These are phyloP conservation scores for Germaria angustata DNA, from an alignment of 2,888 invertebrate genomes.

Conservation along the genomic window DNA sequence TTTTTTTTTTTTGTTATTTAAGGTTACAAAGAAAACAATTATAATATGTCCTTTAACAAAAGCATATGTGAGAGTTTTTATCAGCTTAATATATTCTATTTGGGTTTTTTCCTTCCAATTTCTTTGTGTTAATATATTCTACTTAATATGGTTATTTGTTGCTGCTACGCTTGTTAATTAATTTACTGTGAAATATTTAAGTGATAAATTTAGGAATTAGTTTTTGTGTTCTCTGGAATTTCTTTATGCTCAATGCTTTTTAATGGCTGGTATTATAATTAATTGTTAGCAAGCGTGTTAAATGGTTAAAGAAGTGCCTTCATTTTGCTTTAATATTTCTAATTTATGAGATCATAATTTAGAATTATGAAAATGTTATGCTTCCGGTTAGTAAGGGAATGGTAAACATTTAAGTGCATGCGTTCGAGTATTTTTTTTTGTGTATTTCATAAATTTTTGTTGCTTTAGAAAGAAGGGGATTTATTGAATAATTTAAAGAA, in stretches of 20 bases:
- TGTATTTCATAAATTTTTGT: not conserved
- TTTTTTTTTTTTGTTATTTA: not conserved
- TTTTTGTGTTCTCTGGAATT: conserved; percentile 19
- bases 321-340: conserved; percentile 45
- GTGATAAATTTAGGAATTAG: conserved; percentile 59
- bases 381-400: conserved; percentile 50
- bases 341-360: conserved; percentile 66
- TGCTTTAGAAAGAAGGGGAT: not conserved
- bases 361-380: conserved; percentile 58
- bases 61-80: conserved; percentile 42
- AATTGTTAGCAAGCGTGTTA: conserved; percentile 65
- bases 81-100: conserved; percentile 14
- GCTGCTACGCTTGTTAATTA: conserved; percentile 72
- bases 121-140: conserved; percentile 11
- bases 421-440: not conserved
- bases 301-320: conserved; percentile 52
- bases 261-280: conserved; percentile 57
- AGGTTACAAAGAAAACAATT: not conserved
- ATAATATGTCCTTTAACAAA: conserved; percentile 8
- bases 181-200: conserved; percentile 76
- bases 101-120: not conserved
- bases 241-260: conserved; percentile 19
- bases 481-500: not conserved
- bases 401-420: not conserved
- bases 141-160: conserved; percentile 32